A percentile compares a stretch with the other conserved stretches of the same genome.
Evolutionary conservation across 2,797 vertebrate species (phyloP).

Genomic region (Ficedula albicollis): DNA sequence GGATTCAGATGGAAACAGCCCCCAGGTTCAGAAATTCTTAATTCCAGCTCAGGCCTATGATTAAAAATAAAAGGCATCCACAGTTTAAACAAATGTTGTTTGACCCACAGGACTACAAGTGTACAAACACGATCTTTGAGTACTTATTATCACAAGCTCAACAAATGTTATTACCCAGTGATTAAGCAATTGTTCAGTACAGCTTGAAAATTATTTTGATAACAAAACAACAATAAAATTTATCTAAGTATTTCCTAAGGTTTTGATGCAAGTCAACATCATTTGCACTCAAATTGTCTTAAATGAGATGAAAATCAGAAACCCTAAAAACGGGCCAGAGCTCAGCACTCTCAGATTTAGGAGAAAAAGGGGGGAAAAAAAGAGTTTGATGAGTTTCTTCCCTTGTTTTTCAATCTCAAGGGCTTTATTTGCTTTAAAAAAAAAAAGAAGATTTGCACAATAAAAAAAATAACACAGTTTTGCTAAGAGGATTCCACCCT

Average conservation of each 20-base stretch:
- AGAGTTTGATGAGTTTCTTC: background rate
- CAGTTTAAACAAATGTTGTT: background rate
- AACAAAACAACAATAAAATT: background rate
- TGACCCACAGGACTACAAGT: background rate
- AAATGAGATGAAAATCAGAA: background rate
- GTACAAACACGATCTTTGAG: accelerated
- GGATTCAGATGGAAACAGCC: background rate
- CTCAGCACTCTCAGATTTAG: background rate
- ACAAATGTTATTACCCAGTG: background rate
- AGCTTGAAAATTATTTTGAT: background rate
- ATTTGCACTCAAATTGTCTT: background rate
- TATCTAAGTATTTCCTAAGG: background rate
- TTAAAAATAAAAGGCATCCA: background rate
- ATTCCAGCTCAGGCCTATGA: background rate
- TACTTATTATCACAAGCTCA: background rate
- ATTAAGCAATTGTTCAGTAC: background rate
- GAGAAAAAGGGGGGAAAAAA: background rate
- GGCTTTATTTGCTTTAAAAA: background rate
- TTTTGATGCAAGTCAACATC: background rate
- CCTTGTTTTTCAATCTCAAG: background rate
- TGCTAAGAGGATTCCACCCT: background rate
- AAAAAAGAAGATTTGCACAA: background rate
- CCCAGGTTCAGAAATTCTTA: background rate
- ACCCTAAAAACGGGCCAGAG: background rate
- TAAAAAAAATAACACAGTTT: background rate